Base-by-base conservation (phyloP, 2,113 vertebrate species). In the Synodontis membranacea region DNA sequence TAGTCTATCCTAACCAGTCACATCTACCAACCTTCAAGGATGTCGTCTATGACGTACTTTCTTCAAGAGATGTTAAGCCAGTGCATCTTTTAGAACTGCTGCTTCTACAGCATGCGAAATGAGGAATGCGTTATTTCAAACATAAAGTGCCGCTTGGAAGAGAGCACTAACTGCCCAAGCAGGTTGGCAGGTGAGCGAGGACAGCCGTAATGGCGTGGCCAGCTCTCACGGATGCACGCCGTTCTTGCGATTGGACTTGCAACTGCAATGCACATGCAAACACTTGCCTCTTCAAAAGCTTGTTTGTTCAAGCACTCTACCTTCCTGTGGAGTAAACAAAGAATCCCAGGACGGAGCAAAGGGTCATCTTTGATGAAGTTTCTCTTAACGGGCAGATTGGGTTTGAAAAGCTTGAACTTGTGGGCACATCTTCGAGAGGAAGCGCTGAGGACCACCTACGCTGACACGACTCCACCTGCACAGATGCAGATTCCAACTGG, bases 401-500 rank as follows among this genome's bases (percentile, higher is more conserved):
- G 48, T 88, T 72, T 62, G 85, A 87, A 87, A 75, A 78, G 81
- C 4, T 11, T 58, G 7, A 34, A 25, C 72, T 19, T 8, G 37
- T 52, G 62, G 37, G 75, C 17, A 28, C 52, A 21, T 79, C 42
- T 68, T 52, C 4, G 12, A 70, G 14, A 62, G 39, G 76, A 84
- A 75, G 50, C 28, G 80, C 39, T 80, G 82, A 70, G 66, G 42
- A 85, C 85, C 66, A 42, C 80, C 84, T 54, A 88, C 68, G 83
- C 28, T 48, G 46, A 60, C 52, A 83, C 19, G 80, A n/a, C 66
- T 84, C 84, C 48, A 74, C 78, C 88, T 37, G 81, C n/a, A 74
- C 88, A 85, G 86, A 85, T 86, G 86, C 81, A 72, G 80, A 80
- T 84, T 80, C 86, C 80, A 80, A 54, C 52, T n/a, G n/a, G 60